These are phyloP conservation scores for Oxyruncus cristatus DNA, from an alignment of 2,113 vertebrate genomes.

Conservation along the genomic window DNA sequence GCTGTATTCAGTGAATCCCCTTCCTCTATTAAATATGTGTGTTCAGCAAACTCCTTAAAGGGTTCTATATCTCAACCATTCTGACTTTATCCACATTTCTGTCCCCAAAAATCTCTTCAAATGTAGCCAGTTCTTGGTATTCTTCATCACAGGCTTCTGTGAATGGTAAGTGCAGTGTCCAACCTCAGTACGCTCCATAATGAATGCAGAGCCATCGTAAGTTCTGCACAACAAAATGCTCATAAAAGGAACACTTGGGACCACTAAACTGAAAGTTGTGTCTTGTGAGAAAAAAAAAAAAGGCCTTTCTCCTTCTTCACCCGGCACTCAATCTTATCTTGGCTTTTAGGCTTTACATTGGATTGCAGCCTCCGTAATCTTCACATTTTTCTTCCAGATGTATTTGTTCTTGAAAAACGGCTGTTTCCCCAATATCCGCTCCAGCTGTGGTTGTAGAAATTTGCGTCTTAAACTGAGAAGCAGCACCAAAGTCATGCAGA, in stretches of 20 bases:
- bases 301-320: not conserved
- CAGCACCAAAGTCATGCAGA: not conserved
- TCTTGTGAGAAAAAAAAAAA: not conserved
- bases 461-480: not conserved
- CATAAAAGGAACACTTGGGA: not conserved
- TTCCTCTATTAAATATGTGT: not conserved
- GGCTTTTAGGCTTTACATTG: not conserved
- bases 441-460: not conserved
- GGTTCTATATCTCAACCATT: not conserved
- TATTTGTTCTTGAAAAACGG: not conserved
- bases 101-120: not conserved
- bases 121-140: not conserved
- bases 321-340: not conserved
- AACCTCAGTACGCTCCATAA: not conserved
- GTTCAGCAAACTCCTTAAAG: not conserved
- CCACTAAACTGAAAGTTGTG: not conserved
- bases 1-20: not conserved
- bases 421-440: not conserved
- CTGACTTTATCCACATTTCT: not conserved
- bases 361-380: not conserved
- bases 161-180: not conserved
- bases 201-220: fast-evolving
- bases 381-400: not conserved
- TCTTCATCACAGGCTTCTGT: not conserved
- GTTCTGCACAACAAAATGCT: not conserved